Base-by-base conservation (phyloP, 2,797 vertebrate species). In the Salmo trutta region DNA sequence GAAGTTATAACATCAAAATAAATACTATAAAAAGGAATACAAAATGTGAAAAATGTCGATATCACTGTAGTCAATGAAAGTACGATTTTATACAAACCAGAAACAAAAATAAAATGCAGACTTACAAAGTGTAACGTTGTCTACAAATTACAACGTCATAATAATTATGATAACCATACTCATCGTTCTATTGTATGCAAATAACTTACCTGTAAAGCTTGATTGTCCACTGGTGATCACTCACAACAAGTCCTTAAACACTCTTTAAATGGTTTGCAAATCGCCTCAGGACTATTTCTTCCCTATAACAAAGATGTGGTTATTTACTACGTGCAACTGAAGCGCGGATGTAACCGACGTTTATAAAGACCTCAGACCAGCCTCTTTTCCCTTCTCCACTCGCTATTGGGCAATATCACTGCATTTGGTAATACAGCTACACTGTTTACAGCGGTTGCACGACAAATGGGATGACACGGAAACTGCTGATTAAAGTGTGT, bases 381-480 rank as follows among this genome's bases (percentile, higher is more conserved):
- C 93, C 94, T 93, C 91, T 91, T 91, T 81, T 73, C 76, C 52
- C 62, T 73, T 21, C 83, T 33, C 59, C 84, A 53, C 68, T 79
- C 80, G 83, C 86, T 71, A 92, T 95, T 94, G 93, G 91, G 86
- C 83, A 88, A 89, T 88, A 79, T 82, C 87, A 80, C 85, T 66
- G 77, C 79, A 19, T 51, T 78, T 83, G 76, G 78, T 78, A 77
- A 71, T 65, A 75, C 82, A 12, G 70, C 56, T 53, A 47, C 68
- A 73, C 73, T 74, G 67, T 85, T 84, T 86, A 87, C 83, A 89
- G 88, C 65, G 76, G 88, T 88, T 90, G 83, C 84, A 76, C 47
- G 86, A 82, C 82, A 82, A 71, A 79, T 74, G 14, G 77, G 75
- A 78, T 75, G 77, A 80, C 71, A 79, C n/a, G 59, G 47, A 77